phyloP scores from a whole-genome alignment of 2,113 vertebrate genomes.

The Tringa solitaria region DNA sequence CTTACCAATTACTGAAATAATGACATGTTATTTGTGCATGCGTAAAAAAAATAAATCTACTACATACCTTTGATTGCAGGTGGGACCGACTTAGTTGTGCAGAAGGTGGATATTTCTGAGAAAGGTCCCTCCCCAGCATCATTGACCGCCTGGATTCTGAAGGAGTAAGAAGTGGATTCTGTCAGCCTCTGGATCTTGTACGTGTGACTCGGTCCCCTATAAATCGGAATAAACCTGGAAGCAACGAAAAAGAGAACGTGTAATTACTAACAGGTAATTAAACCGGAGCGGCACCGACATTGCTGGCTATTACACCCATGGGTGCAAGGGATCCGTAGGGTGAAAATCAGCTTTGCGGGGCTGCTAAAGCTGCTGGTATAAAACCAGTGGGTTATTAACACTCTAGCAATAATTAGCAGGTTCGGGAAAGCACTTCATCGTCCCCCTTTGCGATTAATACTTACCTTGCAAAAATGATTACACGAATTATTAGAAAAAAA shows the following conservation, averaged over 20 bases:
- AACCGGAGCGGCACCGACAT: not conserved
- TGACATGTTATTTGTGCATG: rapidly evolving
- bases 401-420: not conserved
- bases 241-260: not conserved
- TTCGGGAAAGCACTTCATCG: not conserved
- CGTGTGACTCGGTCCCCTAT: constrained; percentile 94
- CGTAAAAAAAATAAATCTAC: not conserved
- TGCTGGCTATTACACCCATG: not conserved
- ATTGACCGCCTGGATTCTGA: constrained; percentile 93
- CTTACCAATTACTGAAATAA: not conserved
- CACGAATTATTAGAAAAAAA: not conserved
- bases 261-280: not conserved
- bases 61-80: constrained; percentile 90
- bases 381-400: not conserved
- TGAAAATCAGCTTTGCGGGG: not conserved
- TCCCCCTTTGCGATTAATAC: not conserved
- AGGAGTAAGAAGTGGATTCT: constrained; percentile 90
- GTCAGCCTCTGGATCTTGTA: constrained; percentile 94
- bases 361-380: not conserved
- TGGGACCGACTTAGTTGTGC: constrained; percentile 94
- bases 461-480: not conserved
- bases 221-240: constrained; percentile 91
- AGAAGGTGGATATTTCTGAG: constrained; percentile 89
- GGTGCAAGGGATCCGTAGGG: rapidly evolving
- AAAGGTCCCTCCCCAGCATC: constrained; percentile 93